Conservation (phyloP, 2,888 invertebrate genomes). For the Cremastinae sp. region DNA sequence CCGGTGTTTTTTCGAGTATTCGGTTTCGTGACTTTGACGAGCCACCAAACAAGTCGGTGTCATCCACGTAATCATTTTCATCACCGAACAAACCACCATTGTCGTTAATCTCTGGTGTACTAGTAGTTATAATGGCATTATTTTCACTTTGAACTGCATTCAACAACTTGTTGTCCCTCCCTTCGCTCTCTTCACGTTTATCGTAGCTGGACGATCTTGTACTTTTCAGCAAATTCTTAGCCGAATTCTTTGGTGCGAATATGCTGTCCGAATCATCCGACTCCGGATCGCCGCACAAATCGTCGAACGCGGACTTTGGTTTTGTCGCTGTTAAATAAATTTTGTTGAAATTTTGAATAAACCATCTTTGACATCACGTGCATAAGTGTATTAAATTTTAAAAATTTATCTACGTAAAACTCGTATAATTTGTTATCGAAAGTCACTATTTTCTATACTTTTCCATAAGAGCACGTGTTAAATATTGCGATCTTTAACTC, state of each 20-base stretch:
- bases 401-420: too few species aligned
- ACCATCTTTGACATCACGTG: too few species aligned
- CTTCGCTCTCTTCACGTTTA: constrained; percentile 31
- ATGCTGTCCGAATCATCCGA: constrained; percentile 78
- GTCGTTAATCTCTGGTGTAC: constrained; percentile 71
- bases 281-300: constrained; percentile 77
- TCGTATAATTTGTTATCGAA: too few species aligned
- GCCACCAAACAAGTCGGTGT: constrained; percentile 70
- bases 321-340: constrained; percentile 69
- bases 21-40: constrained; percentile 58
- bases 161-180: constrained; percentile 66
- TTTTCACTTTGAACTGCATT: constrained; percentile 58
- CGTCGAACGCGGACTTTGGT: constrained; percentile 78
- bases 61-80: constrained; percentile 70
- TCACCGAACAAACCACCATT: constrained; percentile 70
- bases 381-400: too few species aligned
- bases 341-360: too few species aligned
- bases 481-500: too few species aligned
- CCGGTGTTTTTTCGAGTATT: constrained; percentile 48
- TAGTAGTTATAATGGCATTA: constrained; percentile 68
- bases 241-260: constrained; percentile 72
- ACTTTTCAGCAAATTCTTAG: constrained; percentile 61
- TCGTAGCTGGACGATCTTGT: constrained; percentile 37
- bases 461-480: too few species aligned
- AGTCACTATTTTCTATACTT: too few species aligned